Evolutionary conservation across 2,113 vertebrate genomes (phyloP).

Genomic region (Leiothrix lutea): DNA sequence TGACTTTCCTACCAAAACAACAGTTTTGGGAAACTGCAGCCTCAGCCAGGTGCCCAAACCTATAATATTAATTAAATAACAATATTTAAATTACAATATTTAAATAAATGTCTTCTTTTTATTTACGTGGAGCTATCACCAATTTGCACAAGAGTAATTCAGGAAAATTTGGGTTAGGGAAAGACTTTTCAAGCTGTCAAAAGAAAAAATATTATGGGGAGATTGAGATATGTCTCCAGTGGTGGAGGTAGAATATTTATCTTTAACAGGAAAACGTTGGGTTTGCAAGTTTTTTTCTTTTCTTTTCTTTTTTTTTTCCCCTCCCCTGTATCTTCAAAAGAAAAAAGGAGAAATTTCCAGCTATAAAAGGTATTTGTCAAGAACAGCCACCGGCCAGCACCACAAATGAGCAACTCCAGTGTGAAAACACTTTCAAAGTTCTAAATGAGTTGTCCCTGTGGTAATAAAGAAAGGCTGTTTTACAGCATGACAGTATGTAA

Average conservation of each 20-base stretch:
- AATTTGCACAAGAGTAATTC: background rate
- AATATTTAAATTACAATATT: background rate
- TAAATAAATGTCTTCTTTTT: background rate
- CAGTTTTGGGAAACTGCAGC: background rate
- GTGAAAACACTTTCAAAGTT: constrained; percentile 74
- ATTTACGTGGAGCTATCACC: background rate
- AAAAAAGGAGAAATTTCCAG: constrained; percentile 28
- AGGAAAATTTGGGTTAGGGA: background rate
- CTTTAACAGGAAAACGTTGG: constrained; percentile 50
- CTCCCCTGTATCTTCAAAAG: constrained; percentile 52
- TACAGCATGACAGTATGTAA: constrained; percentile 75
- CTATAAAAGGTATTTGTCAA: constrained; percentile 66
- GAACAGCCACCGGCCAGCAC: constrained; percentile 70
- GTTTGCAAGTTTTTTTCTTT: constrained; percentile 28
- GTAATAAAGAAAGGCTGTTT: constrained; percentile 95
- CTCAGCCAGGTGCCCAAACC: background rate
- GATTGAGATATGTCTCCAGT: constrained; percentile 15
- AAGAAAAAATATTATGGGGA: background rate
- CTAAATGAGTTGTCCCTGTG: constrained; percentile 80
- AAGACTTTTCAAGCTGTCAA: background rate
- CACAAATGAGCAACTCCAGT: constrained; percentile 68
- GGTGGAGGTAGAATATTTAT: constrained; percentile 14
- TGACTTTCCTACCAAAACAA: background rate
- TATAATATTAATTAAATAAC: background rate
- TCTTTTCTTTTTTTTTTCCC: background rate